These are phyloP conservation scores for Ctenodactylus gundi DNA, from an alignment of 2,113 vertebrate genomes.

Conservation along the genomic window DNA sequence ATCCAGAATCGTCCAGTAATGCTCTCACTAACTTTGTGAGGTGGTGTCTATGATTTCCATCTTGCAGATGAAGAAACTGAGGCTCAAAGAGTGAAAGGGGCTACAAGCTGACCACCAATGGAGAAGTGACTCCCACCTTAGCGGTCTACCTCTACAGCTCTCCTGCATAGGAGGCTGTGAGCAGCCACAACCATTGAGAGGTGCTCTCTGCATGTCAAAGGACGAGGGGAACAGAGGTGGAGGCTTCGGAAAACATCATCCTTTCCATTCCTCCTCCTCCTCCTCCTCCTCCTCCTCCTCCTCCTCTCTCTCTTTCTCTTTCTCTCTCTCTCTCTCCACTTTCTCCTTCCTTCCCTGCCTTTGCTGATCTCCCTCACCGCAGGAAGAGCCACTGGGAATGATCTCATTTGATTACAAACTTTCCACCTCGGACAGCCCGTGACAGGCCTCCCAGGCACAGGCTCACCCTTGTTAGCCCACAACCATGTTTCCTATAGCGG, in stretches of 20 bases:
- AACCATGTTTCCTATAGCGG: neutral
- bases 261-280: no score
- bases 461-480: neutral
- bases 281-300: neutral
- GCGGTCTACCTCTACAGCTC: neutral
- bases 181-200: neutral
- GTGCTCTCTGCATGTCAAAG: neutral
- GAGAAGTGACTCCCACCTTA: accelerated
- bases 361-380: neutral
- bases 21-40: neutral
- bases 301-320: no score
- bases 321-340: no score
- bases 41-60: neutral
- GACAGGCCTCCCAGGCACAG: neutral
- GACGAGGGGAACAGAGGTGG: neutral
- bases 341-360: no score
- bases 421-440: neutral
- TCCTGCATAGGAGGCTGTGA: neutral
- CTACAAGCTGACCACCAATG: neutral
- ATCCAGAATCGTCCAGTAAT: neutral
- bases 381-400: neutral
- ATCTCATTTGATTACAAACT: neutral
- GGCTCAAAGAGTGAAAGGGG: neutral
- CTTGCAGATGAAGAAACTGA: neutral
- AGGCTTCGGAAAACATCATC: neutral